Conservation (phyloP, 2,113 vertebrate species). For the Pampusana beccarii region DNA sequence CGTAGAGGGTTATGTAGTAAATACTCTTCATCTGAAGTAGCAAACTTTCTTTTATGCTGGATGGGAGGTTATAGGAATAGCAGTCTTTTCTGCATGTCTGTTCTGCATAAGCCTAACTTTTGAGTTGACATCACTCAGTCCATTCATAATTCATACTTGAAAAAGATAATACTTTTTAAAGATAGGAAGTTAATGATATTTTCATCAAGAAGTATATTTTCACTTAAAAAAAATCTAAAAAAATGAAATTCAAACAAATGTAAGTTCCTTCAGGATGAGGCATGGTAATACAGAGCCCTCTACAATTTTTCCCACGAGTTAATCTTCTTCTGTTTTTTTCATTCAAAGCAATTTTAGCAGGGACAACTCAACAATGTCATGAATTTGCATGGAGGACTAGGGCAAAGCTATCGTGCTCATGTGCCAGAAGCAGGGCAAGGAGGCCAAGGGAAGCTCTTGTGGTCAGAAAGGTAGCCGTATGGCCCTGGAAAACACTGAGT, state of each 20-base stretch:
- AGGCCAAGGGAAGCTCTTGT: not conserved
- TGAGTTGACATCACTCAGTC: not conserved
- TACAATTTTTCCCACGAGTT: not conserved
- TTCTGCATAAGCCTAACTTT: not conserved
- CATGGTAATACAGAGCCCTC: not conserved
- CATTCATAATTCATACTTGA: not conserved
- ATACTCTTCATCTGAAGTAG: not conserved
- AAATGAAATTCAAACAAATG: not conserved
- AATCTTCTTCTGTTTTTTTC: not conserved
- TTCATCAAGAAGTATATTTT: not conserved
- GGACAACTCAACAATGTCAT: not conserved
- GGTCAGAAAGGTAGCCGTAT: not conserved
- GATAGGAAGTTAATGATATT: not conserved
- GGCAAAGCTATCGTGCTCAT: not conserved
- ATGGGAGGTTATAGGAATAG: not conserved
- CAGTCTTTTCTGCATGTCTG: not conserved
- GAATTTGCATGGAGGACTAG: not conserved
- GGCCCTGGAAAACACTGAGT: not conserved
- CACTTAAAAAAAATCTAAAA: not conserved
- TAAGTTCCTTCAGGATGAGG: not conserved
- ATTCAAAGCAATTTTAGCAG: not conserved
- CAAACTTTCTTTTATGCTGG: not conserved
- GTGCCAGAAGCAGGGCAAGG: not conserved
- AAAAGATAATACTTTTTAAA: not conserved
- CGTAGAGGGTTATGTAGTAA: not conserved